Base-by-base conservation (phyloP, 1,140 invertebrate species). In the Drosophila eugracilis region DNA sequence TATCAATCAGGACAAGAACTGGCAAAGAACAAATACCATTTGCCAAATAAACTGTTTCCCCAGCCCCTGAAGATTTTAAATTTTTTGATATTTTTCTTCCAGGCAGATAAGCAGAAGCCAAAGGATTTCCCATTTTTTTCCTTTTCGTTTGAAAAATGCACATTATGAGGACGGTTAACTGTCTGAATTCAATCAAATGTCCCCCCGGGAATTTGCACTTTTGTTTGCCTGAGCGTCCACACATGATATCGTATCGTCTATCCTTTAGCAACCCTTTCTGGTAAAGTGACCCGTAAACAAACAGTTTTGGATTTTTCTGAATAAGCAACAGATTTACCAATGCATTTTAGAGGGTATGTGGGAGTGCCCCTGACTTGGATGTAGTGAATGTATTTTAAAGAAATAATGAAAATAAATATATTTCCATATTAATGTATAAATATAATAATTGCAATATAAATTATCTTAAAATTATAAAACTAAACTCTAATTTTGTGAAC, bases 121-220 rank as follows among this genome's bases (percentile, higher is more conserved):
- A 67, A 67, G 44, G 63, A 52, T 67, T 67, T 67, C 10, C 26
- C 7, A 39, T 26, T 57, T 49, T 57, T 41, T 36, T 22, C 41
- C 24, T 36, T n/a, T 67, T 19, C 9, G 63, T 69, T 62, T 45
- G 44, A 81, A 21, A 88, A 89, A 66, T 89, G 84, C 83, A 84
- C 83, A 88, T 84, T 88, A 70, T 55, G 66, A 47, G 44, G 26
- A 69, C 57, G 60, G 78, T 77, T 75, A 83, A 83, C 73, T 78
- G 70, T 77, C 67, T 81, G 75, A 88, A 88, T 86, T 86, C 81
- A 86, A 86, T 86, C 81, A 86, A 86, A 86, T 88, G 81, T 88
- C 74, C 81, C 83, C 83, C 59, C 59, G 81, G 85, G 81, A 83
- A 49, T 86, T 86, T 88, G 70, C 74, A 86, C 73, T 81, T 74